Conservation (phyloP, 2,797 vertebrate species). For the Oreonectes daqikongensis region DNA sequence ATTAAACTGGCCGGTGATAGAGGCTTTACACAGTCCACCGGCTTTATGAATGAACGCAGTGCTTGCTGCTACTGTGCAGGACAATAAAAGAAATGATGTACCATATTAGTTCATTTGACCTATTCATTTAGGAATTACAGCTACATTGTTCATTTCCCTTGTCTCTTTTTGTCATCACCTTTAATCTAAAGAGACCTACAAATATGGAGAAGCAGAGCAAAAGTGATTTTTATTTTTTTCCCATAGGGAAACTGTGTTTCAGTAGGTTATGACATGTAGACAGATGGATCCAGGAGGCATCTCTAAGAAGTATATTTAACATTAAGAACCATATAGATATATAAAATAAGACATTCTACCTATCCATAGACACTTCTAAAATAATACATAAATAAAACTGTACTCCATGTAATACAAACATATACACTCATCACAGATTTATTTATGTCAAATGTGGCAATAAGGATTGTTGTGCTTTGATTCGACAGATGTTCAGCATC, state of each 20-base stretch:
- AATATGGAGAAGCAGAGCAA: too few relatives aligned
- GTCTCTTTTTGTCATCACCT: background rate
- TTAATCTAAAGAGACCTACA: too few relatives aligned
- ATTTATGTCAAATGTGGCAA: background rate
- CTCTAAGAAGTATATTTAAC: too few relatives aligned
- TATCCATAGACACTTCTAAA: background rate
- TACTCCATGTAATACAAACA: too few relatives aligned
- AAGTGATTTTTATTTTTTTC: too few relatives aligned
- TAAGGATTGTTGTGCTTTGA: background rate
- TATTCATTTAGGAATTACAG: background rate
- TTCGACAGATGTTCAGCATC: background rate
- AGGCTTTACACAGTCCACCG: conserved; percentile 32
- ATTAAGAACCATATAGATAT: too few relatives aligned
- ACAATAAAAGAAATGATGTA: conserved; percentile 21
- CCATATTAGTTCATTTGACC: background rate
- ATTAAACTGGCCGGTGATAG: conserved; percentile 76
- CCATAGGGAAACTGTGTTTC: too few relatives aligned
- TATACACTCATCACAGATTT: too few relatives aligned
- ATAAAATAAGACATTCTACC: background rate
- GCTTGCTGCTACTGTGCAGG: conserved; percentile 21
- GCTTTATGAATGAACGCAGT: conserved; percentile 36
- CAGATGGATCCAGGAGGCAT: too few relatives aligned
- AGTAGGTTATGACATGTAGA: too few relatives aligned
- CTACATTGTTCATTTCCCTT: background rate
- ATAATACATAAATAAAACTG: background rate